Evolutionary conservation across 2,888 invertebrate genomes (phyloP).

Genomic region (Drosophila melanosoma): DNA sequence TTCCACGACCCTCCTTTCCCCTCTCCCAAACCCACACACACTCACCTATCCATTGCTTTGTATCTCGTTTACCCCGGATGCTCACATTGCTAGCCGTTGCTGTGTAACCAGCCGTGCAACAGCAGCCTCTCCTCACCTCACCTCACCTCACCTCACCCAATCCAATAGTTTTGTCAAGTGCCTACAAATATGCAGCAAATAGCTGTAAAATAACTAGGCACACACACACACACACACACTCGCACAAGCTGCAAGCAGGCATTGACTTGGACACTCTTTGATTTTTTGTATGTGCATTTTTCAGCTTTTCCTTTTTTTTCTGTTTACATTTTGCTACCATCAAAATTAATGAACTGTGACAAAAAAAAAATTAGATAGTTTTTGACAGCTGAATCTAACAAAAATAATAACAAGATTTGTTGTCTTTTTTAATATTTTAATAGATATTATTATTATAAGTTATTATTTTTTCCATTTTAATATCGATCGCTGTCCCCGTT

Average conservation of each 20-base stretch:
- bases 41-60: not conserved
- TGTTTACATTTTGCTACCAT: not conserved
- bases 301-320: not conserved
- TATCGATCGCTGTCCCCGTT: not conserved
- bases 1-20: no score
- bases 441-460: no score
- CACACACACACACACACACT: slow-evolving; percentile 7
- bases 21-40: not conserved
- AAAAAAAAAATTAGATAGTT: slow-evolving; percentile 46
- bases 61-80: not conserved
- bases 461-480: not conserved
- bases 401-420: no score
- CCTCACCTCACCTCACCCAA: slow-evolving; percentile 11
- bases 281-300: not conserved
- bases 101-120: slow-evolving; percentile 50
- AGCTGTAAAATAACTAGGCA: slow-evolving; percentile 26
- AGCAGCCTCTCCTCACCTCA: slow-evolving; percentile 19
- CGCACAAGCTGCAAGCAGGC: slow-evolving; percentile 13
- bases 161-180: slow-evolving; percentile 52
- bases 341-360: slow-evolving; percentile 50
- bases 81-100: not conserved
- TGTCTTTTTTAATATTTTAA: no score
- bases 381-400: no score
- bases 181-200: slow-evolving; percentile 65
- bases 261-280: slow-evolving; percentile 38